A percentile compares a stretch with the other conserved stretches of the same genome.
Evolutionary conservation across 2,888 invertebrate genomes (phyloP).

Genomic region (Ophonus ardosiacus): DNA sequence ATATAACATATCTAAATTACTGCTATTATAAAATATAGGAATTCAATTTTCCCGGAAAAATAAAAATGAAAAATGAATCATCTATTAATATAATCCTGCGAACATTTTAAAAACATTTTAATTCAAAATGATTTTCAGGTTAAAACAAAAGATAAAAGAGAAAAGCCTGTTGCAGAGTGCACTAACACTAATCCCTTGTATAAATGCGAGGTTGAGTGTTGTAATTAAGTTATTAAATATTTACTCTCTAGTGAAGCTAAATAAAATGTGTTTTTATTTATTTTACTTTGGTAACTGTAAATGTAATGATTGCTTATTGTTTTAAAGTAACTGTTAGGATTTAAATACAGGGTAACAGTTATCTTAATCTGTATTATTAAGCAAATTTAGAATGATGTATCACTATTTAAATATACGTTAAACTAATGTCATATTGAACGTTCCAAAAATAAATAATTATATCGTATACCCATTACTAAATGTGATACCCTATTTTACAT

Average conservation of each 20-base stretch:
- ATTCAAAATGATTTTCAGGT: neutral
- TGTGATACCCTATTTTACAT: too few relatives aligned
- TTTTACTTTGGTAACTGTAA: conserved; percentile 18
- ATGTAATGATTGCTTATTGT: conserved; percentile 17
- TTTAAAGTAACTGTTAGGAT: conserved; percentile 3
- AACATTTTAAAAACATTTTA: neutral
- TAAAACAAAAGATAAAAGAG: neutral
- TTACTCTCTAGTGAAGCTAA: neutral
- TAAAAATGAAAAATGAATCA: too few relatives aligned
- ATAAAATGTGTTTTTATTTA: conserved; percentile 9
- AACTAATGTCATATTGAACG: too few relatives aligned
- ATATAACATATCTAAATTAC: too few relatives aligned
- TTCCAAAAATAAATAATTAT: too few relatives aligned
- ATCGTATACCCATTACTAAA: too few relatives aligned
- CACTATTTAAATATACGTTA: neutral
- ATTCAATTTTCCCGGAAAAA: too few relatives aligned
- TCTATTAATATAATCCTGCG: too few relatives aligned
- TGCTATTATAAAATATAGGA: too few relatives aligned
- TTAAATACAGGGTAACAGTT: conserved; percentile 23
- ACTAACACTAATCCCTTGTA: neutral
- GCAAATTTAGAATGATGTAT: neutral
- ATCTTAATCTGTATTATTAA: conserved; percentile 20
- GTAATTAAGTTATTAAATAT: conserved; percentile 28
- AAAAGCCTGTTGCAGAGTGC: neutral
- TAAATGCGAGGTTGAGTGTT: neutral